These are phyloP conservation scores for Peromyscus melanophrys DNA, from an alignment of 2,797 vertebrate genomes.

Conservation along the genomic window DNA sequence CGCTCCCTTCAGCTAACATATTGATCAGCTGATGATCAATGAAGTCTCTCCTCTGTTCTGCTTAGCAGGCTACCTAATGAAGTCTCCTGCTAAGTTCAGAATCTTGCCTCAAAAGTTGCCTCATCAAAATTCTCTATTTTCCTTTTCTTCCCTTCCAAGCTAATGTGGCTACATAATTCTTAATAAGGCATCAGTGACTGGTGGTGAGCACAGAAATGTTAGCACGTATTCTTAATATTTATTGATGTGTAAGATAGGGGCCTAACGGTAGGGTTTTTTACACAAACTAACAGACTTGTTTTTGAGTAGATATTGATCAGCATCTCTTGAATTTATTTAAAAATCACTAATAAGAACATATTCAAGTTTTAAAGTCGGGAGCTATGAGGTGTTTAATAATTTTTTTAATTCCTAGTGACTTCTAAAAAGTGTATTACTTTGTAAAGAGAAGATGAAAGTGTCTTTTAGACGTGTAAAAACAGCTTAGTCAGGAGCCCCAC, in stretches of 20 bases:
- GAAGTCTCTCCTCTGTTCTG: neutral
- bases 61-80: neutral
- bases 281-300: neutral
- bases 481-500: neutral
- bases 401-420: neutral
- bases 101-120: neutral
- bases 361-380: neutral
- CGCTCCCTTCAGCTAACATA: neutral
- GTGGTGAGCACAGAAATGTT: slow-evolving; percentile 1
- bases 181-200: neutral
- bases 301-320: neutral
- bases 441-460: neutral
- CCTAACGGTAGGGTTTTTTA: neutral
- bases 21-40: slow-evolving; percentile 11
- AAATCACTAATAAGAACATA: neutral
- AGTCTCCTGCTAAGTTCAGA: slow-evolving; percentile 50
- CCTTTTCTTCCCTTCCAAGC: neutral
- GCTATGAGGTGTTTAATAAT: neutral
- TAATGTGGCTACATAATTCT: slow-evolving; percentile 32
- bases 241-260: slow-evolving; percentile 20
- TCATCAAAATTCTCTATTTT: slow-evolving; percentile 43
- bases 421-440: slow-evolving; percentile 3
- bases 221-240: neutral
- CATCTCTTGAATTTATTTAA: neutral
- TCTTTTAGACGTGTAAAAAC: neutral